A percentile compares a stretch with the other conserved stretches of the same genome.
phyloP scores from a whole-genome alignment of 64 coral and sea anemone genomes.

The Pocillopora verrucosa region DNA sequence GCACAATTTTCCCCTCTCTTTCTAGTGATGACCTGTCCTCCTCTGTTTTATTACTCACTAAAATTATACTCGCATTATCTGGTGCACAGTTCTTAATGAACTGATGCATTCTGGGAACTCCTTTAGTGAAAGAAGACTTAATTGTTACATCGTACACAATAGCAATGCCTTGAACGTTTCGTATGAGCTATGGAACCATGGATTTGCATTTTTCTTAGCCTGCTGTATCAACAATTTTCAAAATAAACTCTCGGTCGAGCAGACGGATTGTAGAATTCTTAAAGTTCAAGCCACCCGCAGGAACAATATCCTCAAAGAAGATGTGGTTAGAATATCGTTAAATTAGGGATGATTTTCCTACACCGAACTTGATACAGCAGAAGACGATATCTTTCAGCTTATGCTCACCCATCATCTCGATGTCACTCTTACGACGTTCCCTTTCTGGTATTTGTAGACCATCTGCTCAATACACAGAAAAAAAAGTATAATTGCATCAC shows the following conservation, averaged over 20 bases:
- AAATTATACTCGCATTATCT: background rate
- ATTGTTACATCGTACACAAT: slow-evolving; percentile 35
- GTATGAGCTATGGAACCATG: background rate
- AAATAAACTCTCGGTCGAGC: background rate
- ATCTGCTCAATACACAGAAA: too few species aligned
- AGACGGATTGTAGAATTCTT: background rate
- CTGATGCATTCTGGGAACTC: background rate
- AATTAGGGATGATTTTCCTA: too few species aligned
- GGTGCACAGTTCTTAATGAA: background rate
- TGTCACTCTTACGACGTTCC: too few species aligned
- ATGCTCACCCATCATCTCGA: too few species aligned
- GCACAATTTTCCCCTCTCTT: background rate
- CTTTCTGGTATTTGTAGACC: too few species aligned
- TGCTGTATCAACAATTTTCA: slow-evolving; percentile 28
- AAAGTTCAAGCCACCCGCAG: background rate
- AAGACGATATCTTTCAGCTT: too few species aligned
- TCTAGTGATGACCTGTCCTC: background rate
- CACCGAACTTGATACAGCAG: too few species aligned
- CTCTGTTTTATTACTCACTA: slow-evolving; percentile 40
- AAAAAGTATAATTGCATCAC: too few species aligned
- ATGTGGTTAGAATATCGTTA: too few species aligned
- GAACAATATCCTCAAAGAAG: background rate
- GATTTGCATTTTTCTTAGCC: slow-evolving; percentile 15
- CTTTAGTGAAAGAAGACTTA: background rate
- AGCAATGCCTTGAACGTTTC: background rate